Percentiles rank a stretch among this genome's conserved stretches.
These are phyloP conservation scores for Scolanthus callimorphus DNA, from an alignment of 92 coral and sea anemone species.

Conservation along the genomic window DNA sequence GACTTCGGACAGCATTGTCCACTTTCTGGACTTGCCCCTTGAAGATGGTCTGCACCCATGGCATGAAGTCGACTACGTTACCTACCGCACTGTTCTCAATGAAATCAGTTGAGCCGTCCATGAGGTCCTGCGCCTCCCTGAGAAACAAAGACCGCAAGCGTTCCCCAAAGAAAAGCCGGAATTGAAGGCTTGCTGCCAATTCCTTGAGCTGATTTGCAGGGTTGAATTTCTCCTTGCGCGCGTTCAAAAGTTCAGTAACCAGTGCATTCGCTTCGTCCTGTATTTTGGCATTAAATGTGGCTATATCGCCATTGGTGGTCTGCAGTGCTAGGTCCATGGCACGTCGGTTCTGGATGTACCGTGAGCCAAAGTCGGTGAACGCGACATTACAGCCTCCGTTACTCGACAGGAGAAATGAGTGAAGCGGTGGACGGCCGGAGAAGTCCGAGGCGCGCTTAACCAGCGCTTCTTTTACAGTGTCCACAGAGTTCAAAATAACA, in stretches of 20 bases:
- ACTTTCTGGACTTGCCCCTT: constrained; percentile 62
- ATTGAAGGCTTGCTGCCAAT: constrained; percentile 66
- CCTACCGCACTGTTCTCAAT: constrained; percentile 84
- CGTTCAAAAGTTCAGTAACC: constrained; percentile 58
- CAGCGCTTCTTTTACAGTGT: constrained; percentile 87
- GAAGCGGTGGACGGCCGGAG: constrained; percentile 89
- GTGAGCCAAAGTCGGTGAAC: constrained; percentile 78
- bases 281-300: constrained; percentile 48
- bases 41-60: constrained; percentile 83
- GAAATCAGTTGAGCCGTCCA: constrained; percentile 83
- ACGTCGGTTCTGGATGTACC: constrained; percentile 74
- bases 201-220: constrained; percentile 53
- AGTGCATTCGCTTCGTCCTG: constrained; percentile 58
- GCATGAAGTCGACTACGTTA: constrained; percentile 90
- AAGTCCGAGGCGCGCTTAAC: constrained; percentile 79
- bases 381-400: constrained; percentile 85
- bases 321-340: constrained; percentile 88
- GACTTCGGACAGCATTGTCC: constrained; percentile 65
- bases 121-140: constrained; percentile 67
- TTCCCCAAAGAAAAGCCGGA: constrained; percentile 71
- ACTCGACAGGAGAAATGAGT: constrained; percentile 74
- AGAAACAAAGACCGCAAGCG: constrained; percentile 54
- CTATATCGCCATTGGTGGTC: constrained; percentile 56
- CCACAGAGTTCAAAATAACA: constrained; percentile 82
- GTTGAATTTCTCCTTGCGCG: constrained; percentile 62